These are phyloP conservation scores for Phaenicophaeus curvirostris DNA, from an alignment of 2,797 vertebrate species.

Conservation along the genomic window DNA sequence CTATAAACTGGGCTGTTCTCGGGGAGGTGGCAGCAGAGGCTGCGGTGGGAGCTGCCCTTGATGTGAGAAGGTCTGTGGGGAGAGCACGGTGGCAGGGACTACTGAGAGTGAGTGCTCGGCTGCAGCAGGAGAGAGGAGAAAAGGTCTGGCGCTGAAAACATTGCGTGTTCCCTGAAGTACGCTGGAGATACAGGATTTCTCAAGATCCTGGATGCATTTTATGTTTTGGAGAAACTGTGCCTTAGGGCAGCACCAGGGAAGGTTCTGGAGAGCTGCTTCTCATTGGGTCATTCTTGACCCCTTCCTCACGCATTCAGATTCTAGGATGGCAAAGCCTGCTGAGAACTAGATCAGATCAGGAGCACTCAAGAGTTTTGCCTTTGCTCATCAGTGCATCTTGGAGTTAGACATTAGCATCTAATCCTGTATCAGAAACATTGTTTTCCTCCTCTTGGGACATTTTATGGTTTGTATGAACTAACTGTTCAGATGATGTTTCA, in stretches of 20 bases:
- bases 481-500: not conserved
- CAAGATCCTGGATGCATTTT: not conserved
- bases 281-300: not conserved
- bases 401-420: not conserved
- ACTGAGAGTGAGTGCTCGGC: not conserved
- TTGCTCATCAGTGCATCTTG: fast-evolving
- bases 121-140: not conserved
- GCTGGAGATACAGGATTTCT: not conserved
- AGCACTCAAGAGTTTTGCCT: not conserved
- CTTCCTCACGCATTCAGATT: not conserved
- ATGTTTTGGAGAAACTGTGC: not conserved
- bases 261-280: not conserved
- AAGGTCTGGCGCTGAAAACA: not conserved
- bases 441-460: not conserved
- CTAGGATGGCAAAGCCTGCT: not conserved
- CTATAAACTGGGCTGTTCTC: not conserved
- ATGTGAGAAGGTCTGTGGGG: not conserved
- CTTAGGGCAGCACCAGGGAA: not conserved
- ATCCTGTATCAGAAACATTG: not conserved
- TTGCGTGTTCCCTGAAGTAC: not conserved
- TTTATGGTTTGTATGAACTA: not conserved
- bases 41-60: not conserved
- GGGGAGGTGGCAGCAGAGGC: not conserved
- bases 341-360: not conserved
- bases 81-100: not conserved